Conservation (phyloP, 2,113 vertebrate genomes). For the Mohoua ochrocephala region DNA sequence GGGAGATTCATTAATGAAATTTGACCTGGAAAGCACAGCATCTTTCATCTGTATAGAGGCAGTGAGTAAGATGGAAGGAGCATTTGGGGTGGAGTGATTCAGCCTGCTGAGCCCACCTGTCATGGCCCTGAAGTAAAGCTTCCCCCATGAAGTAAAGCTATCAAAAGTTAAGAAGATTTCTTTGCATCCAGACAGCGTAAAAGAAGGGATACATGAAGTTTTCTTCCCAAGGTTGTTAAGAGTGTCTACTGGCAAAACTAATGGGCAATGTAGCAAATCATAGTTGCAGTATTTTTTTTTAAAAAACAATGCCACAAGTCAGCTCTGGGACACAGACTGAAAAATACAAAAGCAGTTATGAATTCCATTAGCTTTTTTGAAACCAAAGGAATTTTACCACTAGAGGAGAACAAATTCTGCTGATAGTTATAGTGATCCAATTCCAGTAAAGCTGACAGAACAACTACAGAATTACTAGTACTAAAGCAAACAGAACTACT, state of each 20-base stretch:
- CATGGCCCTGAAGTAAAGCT: neutral
- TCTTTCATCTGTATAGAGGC: neutral
- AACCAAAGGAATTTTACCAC: constrained; percentile 8
- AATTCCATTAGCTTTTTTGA: constrained; percentile 9
- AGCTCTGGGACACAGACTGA: neutral
- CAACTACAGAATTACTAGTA: neutral
- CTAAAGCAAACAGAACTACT: neutral
- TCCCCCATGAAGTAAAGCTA: neutral
- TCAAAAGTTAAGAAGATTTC: neutral
- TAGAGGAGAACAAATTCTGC: neutral
- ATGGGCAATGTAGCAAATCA: neutral
- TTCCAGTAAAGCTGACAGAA: neutral
- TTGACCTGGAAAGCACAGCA: neutral
- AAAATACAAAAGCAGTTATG: constrained; percentile 5
- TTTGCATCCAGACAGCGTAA: neutral
- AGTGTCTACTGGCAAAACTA: neutral
- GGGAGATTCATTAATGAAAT: neutral
- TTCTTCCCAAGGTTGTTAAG: neutral
- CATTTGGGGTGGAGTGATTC: neutral
- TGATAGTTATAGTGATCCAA: neutral
- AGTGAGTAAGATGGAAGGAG: neutral
- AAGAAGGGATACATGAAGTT: neutral
- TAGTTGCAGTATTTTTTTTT: neutral
- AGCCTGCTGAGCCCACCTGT: neutral
- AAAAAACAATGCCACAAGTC: neutral